Evolutionary conservation across 2,113 vertebrate species (phyloP).

Genomic region (Mus musculus): DNA sequence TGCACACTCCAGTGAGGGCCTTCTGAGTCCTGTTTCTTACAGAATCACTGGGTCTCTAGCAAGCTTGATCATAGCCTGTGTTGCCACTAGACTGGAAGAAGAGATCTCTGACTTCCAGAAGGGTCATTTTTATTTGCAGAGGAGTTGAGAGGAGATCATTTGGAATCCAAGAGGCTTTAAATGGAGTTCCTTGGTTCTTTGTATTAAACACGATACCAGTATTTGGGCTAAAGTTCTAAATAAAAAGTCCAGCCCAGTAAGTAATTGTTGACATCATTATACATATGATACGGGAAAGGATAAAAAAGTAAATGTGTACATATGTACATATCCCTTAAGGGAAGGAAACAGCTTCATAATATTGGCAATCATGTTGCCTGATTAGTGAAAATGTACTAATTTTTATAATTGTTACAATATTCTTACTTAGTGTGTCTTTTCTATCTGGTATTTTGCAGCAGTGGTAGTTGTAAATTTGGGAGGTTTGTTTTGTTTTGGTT

Average conservation of each 20-base stretch:
- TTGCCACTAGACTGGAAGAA: no score
- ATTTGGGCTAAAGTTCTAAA: background rate
- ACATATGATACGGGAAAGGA: background rate
- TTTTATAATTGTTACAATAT: background rate
- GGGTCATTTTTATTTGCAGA: background rate
- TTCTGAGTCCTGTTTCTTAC: background rate
- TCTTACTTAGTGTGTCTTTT: background rate
- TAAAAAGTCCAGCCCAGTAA: slow-evolving; percentile 22
- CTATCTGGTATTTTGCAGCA: background rate
- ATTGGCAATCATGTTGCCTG: background rate
- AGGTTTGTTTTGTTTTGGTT: background rate
- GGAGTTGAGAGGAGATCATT: background rate
- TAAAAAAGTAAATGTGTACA: background rate
- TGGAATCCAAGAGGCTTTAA: background rate
- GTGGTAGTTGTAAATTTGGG: background rate
- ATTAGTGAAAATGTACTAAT: background rate
- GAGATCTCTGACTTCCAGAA: background rate
- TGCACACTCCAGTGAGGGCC: background rate
- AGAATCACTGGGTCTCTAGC: background rate
- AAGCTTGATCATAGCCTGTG: background rate
- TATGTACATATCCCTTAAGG: background rate
- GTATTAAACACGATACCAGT: background rate
- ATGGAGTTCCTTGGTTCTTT: background rate
- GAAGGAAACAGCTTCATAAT: background rate
- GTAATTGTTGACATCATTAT: background rate